Evolutionary conservation across 2,113 vertebrate species (phyloP).

Genomic region (Stigmatopora nigra): DNA sequence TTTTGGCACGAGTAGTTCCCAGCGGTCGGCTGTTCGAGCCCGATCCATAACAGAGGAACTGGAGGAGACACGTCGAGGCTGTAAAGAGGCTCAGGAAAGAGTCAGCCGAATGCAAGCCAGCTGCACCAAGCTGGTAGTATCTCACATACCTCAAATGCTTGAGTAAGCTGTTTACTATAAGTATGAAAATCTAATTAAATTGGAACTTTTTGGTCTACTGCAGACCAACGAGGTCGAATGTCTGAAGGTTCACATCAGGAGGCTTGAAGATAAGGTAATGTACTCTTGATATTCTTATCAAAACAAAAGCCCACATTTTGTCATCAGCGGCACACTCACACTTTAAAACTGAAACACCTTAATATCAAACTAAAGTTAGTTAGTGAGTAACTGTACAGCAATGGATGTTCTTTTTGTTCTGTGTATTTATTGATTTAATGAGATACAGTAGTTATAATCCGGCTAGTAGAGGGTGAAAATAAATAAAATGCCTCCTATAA

Average conservation of each 20-base stretch:
- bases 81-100: constrained; percentile 63
- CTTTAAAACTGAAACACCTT: no score
- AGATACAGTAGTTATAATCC: neutral
- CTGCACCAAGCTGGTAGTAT: constrained; percentile 58
- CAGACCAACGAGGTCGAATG: constrained; percentile 64
- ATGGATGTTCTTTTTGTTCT: no score
- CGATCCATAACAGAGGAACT: constrained; percentile 64
- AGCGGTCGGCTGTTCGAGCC: constrained; percentile 53
- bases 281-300: neutral
- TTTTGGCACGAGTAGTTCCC: constrained; percentile 47
- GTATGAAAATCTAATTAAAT: neutral
- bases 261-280: constrained; percentile 67
- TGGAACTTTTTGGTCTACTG: constrained; percentile 6
- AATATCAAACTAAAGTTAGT: no score
- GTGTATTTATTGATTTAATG: no score
- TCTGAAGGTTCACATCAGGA: constrained; percentile 57
- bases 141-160: neutral
- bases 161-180: neutral
- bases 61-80: constrained; percentile 58
- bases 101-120: constrained; percentile 43
- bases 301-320: neutral
- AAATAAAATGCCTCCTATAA: neutral
- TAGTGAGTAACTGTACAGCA: no score
- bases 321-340: no score
- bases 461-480: neutral